Evolutionary conservation across 2,113 vertebrate genomes (phyloP).

Genomic region (Pelecanoides urinatrix): DNA sequence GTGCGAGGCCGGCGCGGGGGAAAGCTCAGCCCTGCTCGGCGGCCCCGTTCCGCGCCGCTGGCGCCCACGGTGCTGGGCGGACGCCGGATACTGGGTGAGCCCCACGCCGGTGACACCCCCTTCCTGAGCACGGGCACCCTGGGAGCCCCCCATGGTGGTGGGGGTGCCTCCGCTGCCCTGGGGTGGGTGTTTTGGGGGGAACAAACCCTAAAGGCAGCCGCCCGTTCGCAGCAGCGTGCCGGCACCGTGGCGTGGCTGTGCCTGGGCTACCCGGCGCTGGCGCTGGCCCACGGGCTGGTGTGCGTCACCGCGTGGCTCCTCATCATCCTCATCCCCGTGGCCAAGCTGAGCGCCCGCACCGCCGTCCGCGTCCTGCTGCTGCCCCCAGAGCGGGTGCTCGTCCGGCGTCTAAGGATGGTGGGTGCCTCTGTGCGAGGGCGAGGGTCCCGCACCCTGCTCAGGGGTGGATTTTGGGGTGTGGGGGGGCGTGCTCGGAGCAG

Average conservation of each 20-base stretch:
- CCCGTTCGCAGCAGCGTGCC: neutral
- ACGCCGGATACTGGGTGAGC: constrained; percentile 73
- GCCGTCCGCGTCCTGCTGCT: constrained; percentile 68
- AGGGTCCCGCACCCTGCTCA: fast-evolving
- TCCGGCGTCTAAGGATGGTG: constrained; percentile 64
- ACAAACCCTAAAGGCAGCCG: fast-evolving
- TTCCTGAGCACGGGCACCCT: fast-evolving
- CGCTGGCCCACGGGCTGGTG: constrained; percentile 73
- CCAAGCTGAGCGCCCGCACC: constrained; percentile 76
- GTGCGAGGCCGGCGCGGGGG: constrained; percentile 19
- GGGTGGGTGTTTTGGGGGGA: neutral
- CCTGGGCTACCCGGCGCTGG: constrained; percentile 73
- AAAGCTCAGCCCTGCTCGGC: constrained; percentile 58
- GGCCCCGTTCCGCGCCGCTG: neutral
- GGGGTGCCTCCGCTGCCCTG: neutral
- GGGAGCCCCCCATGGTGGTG: fast-evolving
- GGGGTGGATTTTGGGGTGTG: neutral
- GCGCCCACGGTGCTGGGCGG: neutral
- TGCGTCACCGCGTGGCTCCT: constrained; percentile 78
- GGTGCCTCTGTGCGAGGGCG: fast-evolving
- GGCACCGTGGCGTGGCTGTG: constrained; percentile 71
- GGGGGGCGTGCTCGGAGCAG: fast-evolving
- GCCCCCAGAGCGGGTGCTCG: constrained; percentile 65
- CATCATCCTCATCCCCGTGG: constrained; percentile 78
- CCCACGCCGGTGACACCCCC: fast-evolving